Percentiles rank a stretch among this genome's conserved stretches.
Conservation (phyloP, 2,797 vertebrate genomes). For the Phoebastria nigripes region DNA sequence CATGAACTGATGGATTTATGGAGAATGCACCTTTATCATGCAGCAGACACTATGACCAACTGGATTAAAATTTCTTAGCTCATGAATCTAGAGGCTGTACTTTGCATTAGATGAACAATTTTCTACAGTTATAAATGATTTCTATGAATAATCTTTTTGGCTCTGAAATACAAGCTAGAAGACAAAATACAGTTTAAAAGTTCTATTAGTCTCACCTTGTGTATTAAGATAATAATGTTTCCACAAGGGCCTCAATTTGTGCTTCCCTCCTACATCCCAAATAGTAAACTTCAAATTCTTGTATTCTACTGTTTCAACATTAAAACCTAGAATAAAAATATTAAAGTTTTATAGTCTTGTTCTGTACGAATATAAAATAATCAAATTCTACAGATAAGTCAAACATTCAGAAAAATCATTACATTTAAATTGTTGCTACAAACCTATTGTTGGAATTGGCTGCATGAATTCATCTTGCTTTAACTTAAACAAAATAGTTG, state of each 20-base stretch:
- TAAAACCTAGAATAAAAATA: conserved; percentile 84
- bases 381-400: not conserved
- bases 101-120: not conserved
- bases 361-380: not conserved
- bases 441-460: conserved; percentile 97
- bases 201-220: conserved; percentile 82
- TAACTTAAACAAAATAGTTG: conserved; percentile 97
- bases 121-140: not conserved
- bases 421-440: conserved; percentile 13
- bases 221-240: conserved; percentile 99
- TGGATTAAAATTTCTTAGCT: conserved; percentile 7
- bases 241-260: conserved; percentile 97
- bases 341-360: conserved; percentile 4
- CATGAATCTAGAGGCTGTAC: not conserved
- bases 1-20: conserved; percentile 12
- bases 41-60: not conserved
- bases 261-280: conserved; percentile 98
- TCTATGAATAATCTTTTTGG: not conserved
- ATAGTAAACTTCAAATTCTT: conserved; percentile 99
- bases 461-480: conserved; percentile 99
- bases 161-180: not conserved
- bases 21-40: not conserved
- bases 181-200: not conserved
- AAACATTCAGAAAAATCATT: not conserved
- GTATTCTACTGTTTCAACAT: conserved; percentile 98